Evolutionary conservation across 1,140 invertebrate species (phyloP), one percentile per base, ranked within the genome.

Genomic region (Anoplolepis gracilipes): DNA sequence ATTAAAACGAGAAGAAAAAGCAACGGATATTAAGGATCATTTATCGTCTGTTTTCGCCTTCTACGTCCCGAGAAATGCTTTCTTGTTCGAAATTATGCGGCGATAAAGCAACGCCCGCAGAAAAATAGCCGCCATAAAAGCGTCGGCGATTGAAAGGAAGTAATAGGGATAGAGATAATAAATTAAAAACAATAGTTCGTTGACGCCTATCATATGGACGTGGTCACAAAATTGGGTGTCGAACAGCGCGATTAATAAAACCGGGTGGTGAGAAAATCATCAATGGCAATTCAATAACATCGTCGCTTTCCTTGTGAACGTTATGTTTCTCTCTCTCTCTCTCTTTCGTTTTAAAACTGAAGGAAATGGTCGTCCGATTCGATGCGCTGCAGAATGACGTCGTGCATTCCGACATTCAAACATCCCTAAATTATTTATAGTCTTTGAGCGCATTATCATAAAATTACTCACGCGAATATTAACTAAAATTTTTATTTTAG

Each of bases 121-220:
- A 67, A 78, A 65, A 78, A 25, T 30, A 16, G 1, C n/a, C 19
- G 42, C 7, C 13, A 7, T 79, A 39, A 79, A 67, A 4, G 25
- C 8, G 11, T 16, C 22, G 36, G 13, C 25, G 19, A 61, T 59
- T 16, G 53, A 82, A 46, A 33, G 39, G 11, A 82, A 57, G 28
- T n/a, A 0, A 22, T 30, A 16, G 53, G n/a, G n/a, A n/a, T n/a
- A n/a, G 49, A 59, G 59, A 59, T 59, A 82, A 10, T 82, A 82
- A 82, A 82, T 82, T 82, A 73, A 82, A 10, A 59, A 82, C 67
- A 82, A 82, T 82, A 53, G 33, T 25, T 72, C 30, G 67, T 59
- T n/a, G 33, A 82, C 53, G 67, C 78, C 67, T 36, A 72, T 57
- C 39, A 39, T 42, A 22, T 22, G 33, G 30, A 42, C 16, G 33